Base-by-base conservation (phyloP, 1,140 invertebrate genomes). In the Nilaparvata lugens region DNA sequence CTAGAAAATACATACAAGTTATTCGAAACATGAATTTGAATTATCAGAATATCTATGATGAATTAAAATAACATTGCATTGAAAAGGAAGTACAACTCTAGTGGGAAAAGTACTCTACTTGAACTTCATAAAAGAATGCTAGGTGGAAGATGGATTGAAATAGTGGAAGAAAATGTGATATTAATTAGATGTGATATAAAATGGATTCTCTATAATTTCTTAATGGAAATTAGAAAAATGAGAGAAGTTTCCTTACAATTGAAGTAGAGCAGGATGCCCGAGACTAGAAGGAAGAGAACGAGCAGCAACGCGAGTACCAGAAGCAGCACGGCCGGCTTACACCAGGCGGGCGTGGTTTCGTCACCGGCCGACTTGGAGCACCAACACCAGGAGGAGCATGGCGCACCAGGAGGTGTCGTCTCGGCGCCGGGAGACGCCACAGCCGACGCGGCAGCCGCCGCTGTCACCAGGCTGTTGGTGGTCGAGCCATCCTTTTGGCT, bases 231-330 rank as follows among this genome's bases (percentile, higher is more conserved):
- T n/a, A n/a, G n/a, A n/a, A n/a, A n/a, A n/a, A n/a, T n/a, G n/a
- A 11, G 9, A 35, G 3, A 4, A 51, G 21, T 16, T 52, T 35
- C 80, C 79, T 79, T 70, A 82, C 80, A 81, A 69, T 81, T 81
- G 65, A 81, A 78, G 68, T 81, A 81, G 9, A 82, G 73, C 21
- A 81, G 72, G 52, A 81, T 76, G 35, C 78, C 78, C 62, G 78
- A 78, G 62, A 82, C 76, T 66, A 81, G 70, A 0, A 81, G 75
- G 64, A 81, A 81, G 55, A 79, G 73, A 25, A 81, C 73, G 52
- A 81, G 71, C 19, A 81, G 71, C 0, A 81, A 69, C 13, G 79
- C 73, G 18, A 81, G 67, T 6, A 81, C 69, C 13, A 81, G 70
- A 3, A 80, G 68, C 16, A 81, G 65, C 59, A 81, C 76, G 0